Evolutionary conservation across 53 echinoderm and acorn worm species (phyloP), one percentile per base, ranked within the genome.

Genomic region (Holothuria leucospilota): DNA sequence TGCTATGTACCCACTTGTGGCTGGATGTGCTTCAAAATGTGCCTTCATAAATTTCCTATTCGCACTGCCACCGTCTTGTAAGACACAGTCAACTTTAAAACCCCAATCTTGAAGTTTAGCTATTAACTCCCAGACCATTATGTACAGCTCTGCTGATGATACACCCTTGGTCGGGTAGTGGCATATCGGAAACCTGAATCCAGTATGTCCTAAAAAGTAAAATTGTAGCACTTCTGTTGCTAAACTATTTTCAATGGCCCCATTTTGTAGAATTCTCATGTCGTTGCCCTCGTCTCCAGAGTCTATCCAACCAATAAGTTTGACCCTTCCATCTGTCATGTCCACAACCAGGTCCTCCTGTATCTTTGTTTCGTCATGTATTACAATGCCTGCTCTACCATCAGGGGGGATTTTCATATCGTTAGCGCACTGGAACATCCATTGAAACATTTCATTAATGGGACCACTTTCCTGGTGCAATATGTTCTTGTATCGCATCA

Each of bases 401-500:
- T n/a, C 23, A 13, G 59, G 56, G 51, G 27, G 59, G 24, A 80
- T 80, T 1, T 75, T 41, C 6, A 8, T 27, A 3, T 21, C 29
- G 0, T 27, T 46, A 2, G 81, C 81, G 23, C 51, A 67, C 16
- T 67, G 0, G 25, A 2, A 67, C 68, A 67, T 67, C 68, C 68
- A n/a, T 1, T 6, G 15, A 5, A 67, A 67, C 13, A 67, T 14
- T 3, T 67, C 68, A 67, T 34, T 15, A 0, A 18, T 0, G 7
- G 27, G 49, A 5, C 56, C 58, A 29, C 21, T 56, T 23, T 51
- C 56, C 59, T 56, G 56, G 13, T 53, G 20, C 20, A 59, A 28
- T 23, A 80, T 29, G 15, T 80, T 80, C 59, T 80, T 80, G 58
- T 80, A 80, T 13, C 49, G 13, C 15, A 18, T 49, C 11, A 80